Conservation (phyloP, 2,888 invertebrate species). For the Stratiomys singularior region DNA sequence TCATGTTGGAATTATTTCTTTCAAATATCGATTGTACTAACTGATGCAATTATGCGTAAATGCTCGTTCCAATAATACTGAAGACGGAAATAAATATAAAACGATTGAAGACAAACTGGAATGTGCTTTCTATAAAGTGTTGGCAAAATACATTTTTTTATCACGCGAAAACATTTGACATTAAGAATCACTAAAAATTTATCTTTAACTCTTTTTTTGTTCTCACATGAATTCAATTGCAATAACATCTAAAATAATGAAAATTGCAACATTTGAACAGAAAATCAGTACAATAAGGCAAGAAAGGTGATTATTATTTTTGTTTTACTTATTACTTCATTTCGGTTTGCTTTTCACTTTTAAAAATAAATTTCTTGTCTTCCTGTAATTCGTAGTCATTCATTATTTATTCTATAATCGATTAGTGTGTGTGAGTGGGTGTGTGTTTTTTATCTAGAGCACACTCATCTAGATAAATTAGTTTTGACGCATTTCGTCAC, state of each 20-base stretch:
- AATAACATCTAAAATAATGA: constrained; percentile 31
- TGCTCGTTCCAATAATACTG: not conserved
- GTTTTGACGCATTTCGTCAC: not conserved
- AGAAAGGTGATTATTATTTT: constrained; percentile 53
- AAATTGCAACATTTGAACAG: constrained; percentile 11
- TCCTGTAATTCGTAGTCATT: constrained; percentile 40
- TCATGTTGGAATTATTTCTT: not conserved
- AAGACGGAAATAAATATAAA: not conserved
- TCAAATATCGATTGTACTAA: not conserved
- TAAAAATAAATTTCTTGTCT: constrained; percentile 43
- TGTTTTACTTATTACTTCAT: constrained; percentile 34
- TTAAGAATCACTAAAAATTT: not conserved
- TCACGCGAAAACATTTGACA: constrained; percentile 3
- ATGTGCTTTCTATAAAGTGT: constrained; percentile 26
- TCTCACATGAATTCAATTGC: not conserved
- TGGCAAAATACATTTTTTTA: not conserved
- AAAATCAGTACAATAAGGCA: constrained; percentile 52
- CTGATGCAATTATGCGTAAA: too few relatives aligned
- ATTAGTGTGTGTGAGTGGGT: not conserved
- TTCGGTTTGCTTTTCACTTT: constrained; percentile 42
- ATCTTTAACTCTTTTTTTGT: not conserved
- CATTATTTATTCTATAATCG: constrained; percentile 1
- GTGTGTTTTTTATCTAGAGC: not conserved
- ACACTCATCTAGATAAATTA: not conserved
- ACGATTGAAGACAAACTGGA: not conserved